Base-by-base conservation (phyloP, 1,140 invertebrate genomes). In the Colletes gigas region DNA sequence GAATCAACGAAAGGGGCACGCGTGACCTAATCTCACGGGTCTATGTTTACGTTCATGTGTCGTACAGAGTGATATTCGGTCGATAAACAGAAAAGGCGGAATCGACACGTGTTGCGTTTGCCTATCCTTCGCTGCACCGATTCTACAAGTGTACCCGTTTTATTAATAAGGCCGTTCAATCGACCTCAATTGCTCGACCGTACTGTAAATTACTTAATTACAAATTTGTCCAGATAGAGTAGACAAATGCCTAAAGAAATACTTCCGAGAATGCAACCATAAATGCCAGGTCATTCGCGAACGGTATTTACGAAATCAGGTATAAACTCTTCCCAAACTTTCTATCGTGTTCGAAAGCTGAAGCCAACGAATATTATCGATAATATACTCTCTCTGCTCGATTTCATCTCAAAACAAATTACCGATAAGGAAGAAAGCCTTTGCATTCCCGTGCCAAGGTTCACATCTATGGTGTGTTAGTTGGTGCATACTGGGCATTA, bases 141-240 rank as follows among this genome's bases (percentile, higher is more conserved):
- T 0, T 50, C 9, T 19, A 21, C 15, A 19, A 59, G 59, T 78
- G 59, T 14, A 10, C 69, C 15, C 19, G 41, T 21, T 52, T 59
- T 59, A 74, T 74, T 59, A 74, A 67, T 74, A 60, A 80, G 78
- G 71, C 5, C 60, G 63, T 21, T 47, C 63, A 21, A 66, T 79
- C 52, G 70, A 67, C 78, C 21, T 12, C 21, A 74, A 74, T 74
- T 80, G 71, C 55, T 66, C 17, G 14, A 47, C 2, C 52, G 15
- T 63, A 3, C 62, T 67, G 17, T 21, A 8, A 14, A 52, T 19
- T 12, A 15, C 57, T 47, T 74, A 74, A 80, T 75, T 75, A 50
- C 10, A 21, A 71, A 66, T 67, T 75, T 14, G 0, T 5, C 41
- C 7, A 41, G 41, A 41, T 1, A 9, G 7, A 15, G 15, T 0